Percentiles rank a stretch among this genome's conserved stretches.
phyloP scores from a whole-genome alignment of 92 coral and sea anemone genomes.

The Porites lobata region DNA sequence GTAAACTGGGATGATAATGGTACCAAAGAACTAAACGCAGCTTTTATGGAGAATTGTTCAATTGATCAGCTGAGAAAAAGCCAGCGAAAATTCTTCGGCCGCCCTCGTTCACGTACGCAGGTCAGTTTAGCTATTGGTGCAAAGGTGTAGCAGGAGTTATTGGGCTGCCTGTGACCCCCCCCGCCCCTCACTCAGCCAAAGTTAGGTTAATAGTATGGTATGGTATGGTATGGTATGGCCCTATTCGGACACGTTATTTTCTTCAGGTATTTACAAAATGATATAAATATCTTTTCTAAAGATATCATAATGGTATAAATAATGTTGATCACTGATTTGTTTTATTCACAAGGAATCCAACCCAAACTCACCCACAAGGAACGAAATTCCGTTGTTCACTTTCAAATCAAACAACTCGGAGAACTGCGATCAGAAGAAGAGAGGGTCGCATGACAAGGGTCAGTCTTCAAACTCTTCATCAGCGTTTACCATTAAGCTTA shows the following conservation, averaged over 20 bases:
- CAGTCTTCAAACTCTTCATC: background rate
- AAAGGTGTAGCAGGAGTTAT: too few relatives aligned
- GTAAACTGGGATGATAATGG: constrained; percentile 15
- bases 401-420: constrained; percentile 16
- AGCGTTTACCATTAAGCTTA: constrained; percentile 22
- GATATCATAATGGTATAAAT: too few relatives aligned
- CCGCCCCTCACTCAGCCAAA: too few relatives aligned
- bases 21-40: background rate
- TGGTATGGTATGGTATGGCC: too few relatives aligned
- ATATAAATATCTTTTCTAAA: too few relatives aligned
- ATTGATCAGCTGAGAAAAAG: constrained; percentile 44
- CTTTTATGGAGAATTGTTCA: constrained; percentile 14
- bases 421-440: background rate
- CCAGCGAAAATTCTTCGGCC: constrained; percentile 49
- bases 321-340: background rate
- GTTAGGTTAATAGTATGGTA: too few relatives aligned
- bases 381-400: constrained; percentile 38
- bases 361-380: constrained; percentile 31
- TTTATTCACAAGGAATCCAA: constrained; percentile 8
- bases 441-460: background rate
- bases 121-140: background rate
- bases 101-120: constrained; percentile 48
- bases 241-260: too few relatives aligned
- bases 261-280: too few relatives aligned
- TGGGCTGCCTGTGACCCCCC: too few relatives aligned